These are phyloP conservation scores for Drosophila vallismaia DNA, from an alignment of 2,888 invertebrate species.

Conservation along the genomic window DNA sequence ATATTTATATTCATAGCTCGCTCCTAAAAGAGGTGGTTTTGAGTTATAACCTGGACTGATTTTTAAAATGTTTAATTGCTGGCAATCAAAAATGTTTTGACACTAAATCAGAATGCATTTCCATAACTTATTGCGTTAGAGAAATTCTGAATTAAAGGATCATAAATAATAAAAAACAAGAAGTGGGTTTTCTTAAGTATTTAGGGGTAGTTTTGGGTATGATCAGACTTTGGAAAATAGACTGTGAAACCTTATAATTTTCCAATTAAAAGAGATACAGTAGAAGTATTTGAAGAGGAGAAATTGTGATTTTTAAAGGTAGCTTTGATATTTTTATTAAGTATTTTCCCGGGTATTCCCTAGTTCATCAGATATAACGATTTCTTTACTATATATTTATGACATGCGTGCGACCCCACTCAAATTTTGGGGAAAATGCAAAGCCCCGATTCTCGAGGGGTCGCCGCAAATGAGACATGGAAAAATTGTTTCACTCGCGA, in stretches of 20 bases:
- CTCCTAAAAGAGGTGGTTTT: not conserved
- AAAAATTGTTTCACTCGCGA: slow-evolving; percentile 45
- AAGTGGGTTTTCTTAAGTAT: slow-evolving; percentile 17
- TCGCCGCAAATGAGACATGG: slow-evolving; percentile 43
- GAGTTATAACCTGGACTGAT: slow-evolving; percentile 39
- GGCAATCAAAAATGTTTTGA: slow-evolving; percentile 50
- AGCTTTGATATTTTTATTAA: not conserved
- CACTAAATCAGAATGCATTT: slow-evolving; percentile 35
- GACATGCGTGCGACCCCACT: slow-evolving; percentile 48
- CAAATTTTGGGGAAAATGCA: slow-evolving; percentile 27
- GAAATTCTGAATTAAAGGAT: slow-evolving; percentile 68
- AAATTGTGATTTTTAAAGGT: too few relatives aligned
- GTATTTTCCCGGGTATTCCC: slow-evolving; percentile 4
- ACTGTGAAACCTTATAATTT: too few relatives aligned
- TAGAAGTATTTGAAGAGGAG: too few relatives aligned
- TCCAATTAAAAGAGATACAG: too few relatives aligned
- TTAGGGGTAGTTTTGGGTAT: not conserved
- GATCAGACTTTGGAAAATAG: not conserved
- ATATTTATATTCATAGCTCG: not conserved
- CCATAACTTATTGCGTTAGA: slow-evolving; percentile 61
- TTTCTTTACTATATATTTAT: slow-evolving; percentile 31
- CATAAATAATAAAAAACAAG: slow-evolving; percentile 59
- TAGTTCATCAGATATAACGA: slow-evolving; percentile 20
- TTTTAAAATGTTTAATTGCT: slow-evolving; percentile 46
- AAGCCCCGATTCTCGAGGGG: slow-evolving; percentile 42